A percentile compares a stretch with the other conserved stretches of the same genome.
These are phyloP conservation scores for Conistra vaccinii DNA, from an alignment of 2,888 invertebrate species.

Conservation along the genomic window DNA sequence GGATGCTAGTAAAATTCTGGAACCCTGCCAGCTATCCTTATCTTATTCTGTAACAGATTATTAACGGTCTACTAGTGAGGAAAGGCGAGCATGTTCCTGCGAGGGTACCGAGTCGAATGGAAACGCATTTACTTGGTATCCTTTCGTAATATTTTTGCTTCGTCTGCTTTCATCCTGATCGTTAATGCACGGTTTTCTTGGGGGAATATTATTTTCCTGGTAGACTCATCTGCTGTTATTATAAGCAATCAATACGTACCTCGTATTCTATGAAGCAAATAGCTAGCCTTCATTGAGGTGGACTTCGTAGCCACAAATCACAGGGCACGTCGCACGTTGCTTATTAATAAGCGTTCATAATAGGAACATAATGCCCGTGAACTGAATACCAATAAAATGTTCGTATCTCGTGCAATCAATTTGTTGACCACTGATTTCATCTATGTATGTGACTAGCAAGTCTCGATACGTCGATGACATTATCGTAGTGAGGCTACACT, in stretches of 20 bases:
- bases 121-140: slow-evolving; percentile 39
- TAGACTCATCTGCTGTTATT: slow-evolving; percentile 21
- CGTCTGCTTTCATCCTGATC: slow-evolving; percentile 17
- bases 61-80: slow-evolving; percentile 45
- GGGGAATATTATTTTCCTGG: slow-evolving; percentile 29
- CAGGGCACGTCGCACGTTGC: slow-evolving; percentile 18
- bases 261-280: slow-evolving; percentile 11
- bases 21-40: slow-evolving; percentile 50
- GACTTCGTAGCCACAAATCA: slow-evolving; percentile 39
- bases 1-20: slow-evolving; percentile 49
- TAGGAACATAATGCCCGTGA: slow-evolving; percentile 59
- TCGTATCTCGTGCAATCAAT: slow-evolving; percentile 51
- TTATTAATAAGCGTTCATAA: slow-evolving; percentile 61
- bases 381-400: slow-evolving; percentile 64
- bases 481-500: slow-evolving; percentile 23
- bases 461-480: slow-evolving; percentile 29
- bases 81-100: slow-evolving; percentile 32
- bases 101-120: slow-evolving; percentile 24
- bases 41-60: slow-evolving; percentile 57
- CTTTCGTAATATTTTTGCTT: slow-evolving; percentile 27
- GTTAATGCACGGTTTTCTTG: slow-evolving; percentile 22
- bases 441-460: slow-evolving; percentile 20
- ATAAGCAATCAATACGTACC: slow-evolving; percentile 11
- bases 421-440: slow-evolving; percentile 48
- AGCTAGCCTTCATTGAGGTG: slow-evolving; percentile 2